Conservation (phyloP, 37 sponge, comb jelly and placozoan species). For the Geodia barretti region DNA sequence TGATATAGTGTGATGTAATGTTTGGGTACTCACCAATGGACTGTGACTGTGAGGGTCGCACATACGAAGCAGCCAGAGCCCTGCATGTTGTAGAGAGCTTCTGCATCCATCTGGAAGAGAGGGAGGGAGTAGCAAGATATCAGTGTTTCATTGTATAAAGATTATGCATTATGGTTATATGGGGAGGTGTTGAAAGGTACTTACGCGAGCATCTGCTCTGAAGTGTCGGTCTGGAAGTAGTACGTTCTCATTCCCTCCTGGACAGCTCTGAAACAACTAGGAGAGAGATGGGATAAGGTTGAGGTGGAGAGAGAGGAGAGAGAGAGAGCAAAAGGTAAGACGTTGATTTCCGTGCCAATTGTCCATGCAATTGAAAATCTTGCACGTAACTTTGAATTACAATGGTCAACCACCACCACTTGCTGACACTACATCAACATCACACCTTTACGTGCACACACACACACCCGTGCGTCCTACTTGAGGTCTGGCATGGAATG, state of each 20-base stretch:
- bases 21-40: not conserved
- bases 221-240: constrained; percentile 57
- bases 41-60: not conserved
- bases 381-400: too few species aligned
- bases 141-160: too few species aligned
- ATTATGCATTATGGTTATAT: not conserved
- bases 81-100: not conserved
- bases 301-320: not conserved
- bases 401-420: too few species aligned
- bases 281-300: not conserved
- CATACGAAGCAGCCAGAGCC: not conserved
- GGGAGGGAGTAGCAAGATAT: too few species aligned
- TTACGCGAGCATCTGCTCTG: constrained; percentile 64
- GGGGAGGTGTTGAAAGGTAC: not conserved
- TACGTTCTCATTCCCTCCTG: constrained; percentile 58
- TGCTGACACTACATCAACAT: too few species aligned
- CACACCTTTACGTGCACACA: too few species aligned
- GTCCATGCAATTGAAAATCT: too few species aligned
- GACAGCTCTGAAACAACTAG: constrained; percentile 59
- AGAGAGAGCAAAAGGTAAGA: not conserved
- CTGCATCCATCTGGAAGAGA: constrained; percentile 20
- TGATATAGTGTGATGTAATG: too few species aligned
- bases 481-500: too few species aligned
- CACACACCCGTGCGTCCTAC: too few species aligned
- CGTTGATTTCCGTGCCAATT: too few species aligned